phyloP scores from a whole-genome alignment of 2,888 invertebrate genomes.

The Stenodera caucasica region DNA sequence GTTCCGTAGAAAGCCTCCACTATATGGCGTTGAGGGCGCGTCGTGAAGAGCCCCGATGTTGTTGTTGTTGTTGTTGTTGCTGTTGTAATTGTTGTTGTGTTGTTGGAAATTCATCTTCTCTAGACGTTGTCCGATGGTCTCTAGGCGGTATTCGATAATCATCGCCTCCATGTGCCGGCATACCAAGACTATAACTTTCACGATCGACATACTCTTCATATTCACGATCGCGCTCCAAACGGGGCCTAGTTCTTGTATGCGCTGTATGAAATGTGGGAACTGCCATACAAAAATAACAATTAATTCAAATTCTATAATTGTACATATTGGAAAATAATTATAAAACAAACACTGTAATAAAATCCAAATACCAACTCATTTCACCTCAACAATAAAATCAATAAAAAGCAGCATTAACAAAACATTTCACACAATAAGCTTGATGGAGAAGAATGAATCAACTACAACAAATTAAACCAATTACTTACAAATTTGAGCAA shows the following conservation, averaged over 20 bases:
- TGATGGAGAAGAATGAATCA: neutral
- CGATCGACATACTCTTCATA: constrained; percentile 60
- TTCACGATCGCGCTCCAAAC: constrained; percentile 58
- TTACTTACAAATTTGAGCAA: constrained; percentile 39
- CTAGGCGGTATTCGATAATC: constrained; percentile 48
- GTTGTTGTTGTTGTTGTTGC: constrained; percentile 37
- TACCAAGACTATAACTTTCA: constrained; percentile 39
- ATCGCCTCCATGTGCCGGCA: constrained; percentile 45
- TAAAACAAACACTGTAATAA: neutral
- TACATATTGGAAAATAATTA: too few species aligned
- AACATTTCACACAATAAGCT: too few species aligned
- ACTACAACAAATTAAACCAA: constrained; percentile 20
- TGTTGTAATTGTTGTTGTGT: neutral
- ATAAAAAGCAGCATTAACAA: neutral
- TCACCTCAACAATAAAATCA: constrained; percentile 10
- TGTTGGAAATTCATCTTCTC: constrained; percentile 55
- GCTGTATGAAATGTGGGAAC: constrained; percentile 56
- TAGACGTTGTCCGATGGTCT: constrained; percentile 43
- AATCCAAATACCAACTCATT: neutral
- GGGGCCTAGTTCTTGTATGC: constrained; percentile 56
- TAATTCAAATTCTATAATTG: neutral
- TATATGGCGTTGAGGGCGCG: constrained; percentile 76
- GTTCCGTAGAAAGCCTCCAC: constrained; percentile 60
- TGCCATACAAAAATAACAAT: constrained; percentile 33
- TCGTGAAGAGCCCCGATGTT: constrained; percentile 64